These are phyloP conservation scores for Cassiopea andromeda DNA, from an alignment of 30 jellyfish, hydroid and myxozoan species.

Conservation along the genomic window DNA sequence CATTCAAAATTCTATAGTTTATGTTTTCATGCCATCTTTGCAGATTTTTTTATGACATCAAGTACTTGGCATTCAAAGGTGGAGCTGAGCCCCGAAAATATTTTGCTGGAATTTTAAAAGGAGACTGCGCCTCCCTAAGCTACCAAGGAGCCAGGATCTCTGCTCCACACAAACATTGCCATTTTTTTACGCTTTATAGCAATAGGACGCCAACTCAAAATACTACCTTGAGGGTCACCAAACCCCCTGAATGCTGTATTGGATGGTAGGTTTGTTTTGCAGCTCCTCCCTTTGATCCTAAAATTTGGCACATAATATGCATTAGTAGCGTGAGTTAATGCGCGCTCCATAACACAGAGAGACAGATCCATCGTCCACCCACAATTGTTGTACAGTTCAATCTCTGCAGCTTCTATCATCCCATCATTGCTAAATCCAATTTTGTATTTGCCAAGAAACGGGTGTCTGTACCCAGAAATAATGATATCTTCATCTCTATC, in stretches of 20 bases:
- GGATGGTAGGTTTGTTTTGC: constrained; percentile 62
- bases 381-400: constrained; percentile 32
- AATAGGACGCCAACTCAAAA: not conserved
- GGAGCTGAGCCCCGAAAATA: no score
- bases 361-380: constrained; percentile 59
- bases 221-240: constrained; percentile 68
- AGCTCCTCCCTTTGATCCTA: constrained; percentile 29
- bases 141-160: no score
- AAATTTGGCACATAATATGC: constrained; percentile 43
- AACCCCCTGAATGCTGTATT: constrained; percentile 72
- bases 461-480: constrained; percentile 56
- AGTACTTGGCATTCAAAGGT: no score
- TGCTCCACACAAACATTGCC: no score
- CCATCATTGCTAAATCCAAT: constrained; percentile 64
- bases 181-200: not conserved
- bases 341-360: constrained; percentile 33
- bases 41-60: no score
- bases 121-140: no score
- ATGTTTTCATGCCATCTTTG: no score
- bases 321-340: constrained; percentile 14
- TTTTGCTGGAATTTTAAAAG: no score
- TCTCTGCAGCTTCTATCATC: constrained; percentile 18
- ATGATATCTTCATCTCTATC: constrained; percentile 62
- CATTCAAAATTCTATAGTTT: no score
- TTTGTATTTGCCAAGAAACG: constrained; percentile 50